Evolutionary conservation across 2,797 vertebrate genomes (phyloP).

Genomic region (Betta splendens): DNA sequence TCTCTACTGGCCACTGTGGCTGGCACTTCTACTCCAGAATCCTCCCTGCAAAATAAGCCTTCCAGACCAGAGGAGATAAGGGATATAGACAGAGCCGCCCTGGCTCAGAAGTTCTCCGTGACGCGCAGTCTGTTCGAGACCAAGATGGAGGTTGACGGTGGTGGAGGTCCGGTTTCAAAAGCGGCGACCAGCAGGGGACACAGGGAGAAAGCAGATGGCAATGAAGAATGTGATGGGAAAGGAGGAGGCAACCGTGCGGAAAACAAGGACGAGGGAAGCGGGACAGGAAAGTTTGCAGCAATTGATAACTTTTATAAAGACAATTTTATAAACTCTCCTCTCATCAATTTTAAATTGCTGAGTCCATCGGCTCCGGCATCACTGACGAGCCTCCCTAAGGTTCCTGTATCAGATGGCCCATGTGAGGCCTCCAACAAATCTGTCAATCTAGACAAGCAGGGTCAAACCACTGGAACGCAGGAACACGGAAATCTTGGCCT

Average conservation of each 20-base stretch:
- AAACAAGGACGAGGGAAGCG: slow-evolving; percentile 40
- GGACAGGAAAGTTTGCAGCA: slow-evolving; percentile 18
- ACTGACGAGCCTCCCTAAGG: slow-evolving; percentile 28
- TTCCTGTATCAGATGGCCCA: slow-evolving; percentile 2
- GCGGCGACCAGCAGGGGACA: slow-evolving; percentile 28
- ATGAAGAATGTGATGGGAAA: slow-evolving; percentile 31
- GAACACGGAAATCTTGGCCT: slow-evolving; percentile 1
- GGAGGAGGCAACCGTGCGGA: slow-evolving; percentile 25
- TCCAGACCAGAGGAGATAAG: slow-evolving; percentile 79
- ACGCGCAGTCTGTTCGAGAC: slow-evolving; percentile 89
- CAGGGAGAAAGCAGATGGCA: slow-evolving; percentile 35
- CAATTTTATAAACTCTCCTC: slow-evolving; percentile 41
- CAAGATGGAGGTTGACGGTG: slow-evolving; percentile 69
- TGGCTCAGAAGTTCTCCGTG: slow-evolving; percentile 92
- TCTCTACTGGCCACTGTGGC: slow-evolving; percentile 77
- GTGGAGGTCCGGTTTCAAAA: slow-evolving; percentile 38
- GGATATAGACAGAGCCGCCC: slow-evolving; percentile 85
- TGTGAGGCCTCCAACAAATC: slow-evolving; percentile 23
- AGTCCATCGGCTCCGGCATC: slow-evolving; percentile 17
- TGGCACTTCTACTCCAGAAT: slow-evolving; percentile 66
- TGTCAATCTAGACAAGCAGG: slow-evolving; percentile 7
- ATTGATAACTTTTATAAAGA: slow-evolving; percentile 41
- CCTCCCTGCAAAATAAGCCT: slow-evolving; percentile 68
- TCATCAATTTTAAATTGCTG: slow-evolving; percentile 38
- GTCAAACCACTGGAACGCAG: slow-evolving; percentile 11